Conservation (phyloP, 2,888 invertebrate genomes). For the Lamellibrachia columna region DNA sequence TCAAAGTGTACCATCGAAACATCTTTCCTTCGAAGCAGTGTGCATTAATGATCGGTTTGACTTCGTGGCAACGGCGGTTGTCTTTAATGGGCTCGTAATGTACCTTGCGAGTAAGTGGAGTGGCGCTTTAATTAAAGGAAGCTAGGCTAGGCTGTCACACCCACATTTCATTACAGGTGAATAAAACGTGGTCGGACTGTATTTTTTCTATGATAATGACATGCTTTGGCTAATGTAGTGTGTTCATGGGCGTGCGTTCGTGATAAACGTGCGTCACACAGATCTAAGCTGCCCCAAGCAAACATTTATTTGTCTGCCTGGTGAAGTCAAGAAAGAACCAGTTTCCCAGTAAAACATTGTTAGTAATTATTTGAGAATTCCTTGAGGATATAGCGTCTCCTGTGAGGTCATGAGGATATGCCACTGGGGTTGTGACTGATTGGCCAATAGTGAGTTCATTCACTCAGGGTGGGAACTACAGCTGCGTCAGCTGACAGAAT, state of each 20-base stretch:
- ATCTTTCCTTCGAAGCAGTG: not conserved
- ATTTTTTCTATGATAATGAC: not conserved
- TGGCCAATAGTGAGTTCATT: not conserved
- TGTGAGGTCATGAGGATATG: not conserved
- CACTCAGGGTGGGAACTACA: not conserved
- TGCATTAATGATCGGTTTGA: not conserved
- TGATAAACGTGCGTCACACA: not conserved
- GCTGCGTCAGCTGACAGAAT: not conserved
- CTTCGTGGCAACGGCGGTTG: not conserved
- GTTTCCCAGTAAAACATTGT: not conserved
- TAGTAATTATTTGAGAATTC: not conserved
- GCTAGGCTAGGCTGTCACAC: not conserved
- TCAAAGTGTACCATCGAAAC: not conserved
- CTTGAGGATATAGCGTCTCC: not conserved
- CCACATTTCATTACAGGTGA: not conserved
- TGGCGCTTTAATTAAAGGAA: not conserved
- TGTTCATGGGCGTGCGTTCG: not conserved
- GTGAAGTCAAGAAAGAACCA: not conserved
- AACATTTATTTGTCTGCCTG: not conserved
- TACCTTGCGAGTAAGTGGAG: not conserved
- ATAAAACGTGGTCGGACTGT: not conserved
- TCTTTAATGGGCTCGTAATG: constrained; percentile 1
- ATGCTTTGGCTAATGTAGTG: not conserved
- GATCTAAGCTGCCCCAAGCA: not conserved
- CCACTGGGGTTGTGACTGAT: not conserved